phyloP scores from a whole-genome alignment of 2,888 invertebrate species.

The Tubulanus polymorphus region DNA sequence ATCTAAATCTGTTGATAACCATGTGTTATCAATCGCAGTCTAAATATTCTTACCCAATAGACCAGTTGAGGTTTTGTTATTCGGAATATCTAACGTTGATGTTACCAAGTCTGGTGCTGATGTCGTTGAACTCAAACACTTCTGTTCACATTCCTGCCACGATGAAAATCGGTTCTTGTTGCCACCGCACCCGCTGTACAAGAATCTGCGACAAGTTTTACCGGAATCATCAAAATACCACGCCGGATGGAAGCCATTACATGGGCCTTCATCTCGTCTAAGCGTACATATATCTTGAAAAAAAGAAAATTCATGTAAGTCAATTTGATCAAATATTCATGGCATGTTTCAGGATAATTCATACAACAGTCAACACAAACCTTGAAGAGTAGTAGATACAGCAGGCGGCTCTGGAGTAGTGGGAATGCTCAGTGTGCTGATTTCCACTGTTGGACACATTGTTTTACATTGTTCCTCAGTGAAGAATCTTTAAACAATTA shows the following conservation, averaged over 20 bases:
- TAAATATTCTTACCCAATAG: too few relatives aligned
- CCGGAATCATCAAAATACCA: constrained; percentile 55
- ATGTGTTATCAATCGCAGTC: too few relatives aligned
- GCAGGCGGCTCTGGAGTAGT: not conserved
- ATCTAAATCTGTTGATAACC: too few relatives aligned
- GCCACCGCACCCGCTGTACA: constrained; percentile 76
- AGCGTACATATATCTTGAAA: constrained; percentile 14
- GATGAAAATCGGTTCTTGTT: constrained; percentile 58
- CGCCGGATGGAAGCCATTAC: constrained; percentile 15
- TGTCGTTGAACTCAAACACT: constrained; percentile 10
- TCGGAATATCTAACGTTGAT: too few relatives aligned
- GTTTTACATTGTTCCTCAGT: constrained; percentile 29
- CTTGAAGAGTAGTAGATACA: too few relatives aligned
- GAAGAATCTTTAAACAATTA: constrained; percentile 64
- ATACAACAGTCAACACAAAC: too few relatives aligned
- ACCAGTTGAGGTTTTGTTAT: too few relatives aligned
- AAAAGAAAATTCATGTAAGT: not conserved
- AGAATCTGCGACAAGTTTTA: constrained; percentile 65
- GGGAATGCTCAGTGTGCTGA: not conserved
- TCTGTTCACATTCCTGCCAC: constrained; percentile 63
- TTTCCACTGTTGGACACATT: constrained; percentile 19
- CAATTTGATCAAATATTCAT: too few relatives aligned
- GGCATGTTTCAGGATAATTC: too few relatives aligned
- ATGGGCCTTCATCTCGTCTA: constrained; percentile 15
- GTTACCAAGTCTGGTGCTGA: not conserved